Evolutionary conservation across 2,113 vertebrate species (phyloP).

Genomic region (Neotragus pygmaeus): DNA sequence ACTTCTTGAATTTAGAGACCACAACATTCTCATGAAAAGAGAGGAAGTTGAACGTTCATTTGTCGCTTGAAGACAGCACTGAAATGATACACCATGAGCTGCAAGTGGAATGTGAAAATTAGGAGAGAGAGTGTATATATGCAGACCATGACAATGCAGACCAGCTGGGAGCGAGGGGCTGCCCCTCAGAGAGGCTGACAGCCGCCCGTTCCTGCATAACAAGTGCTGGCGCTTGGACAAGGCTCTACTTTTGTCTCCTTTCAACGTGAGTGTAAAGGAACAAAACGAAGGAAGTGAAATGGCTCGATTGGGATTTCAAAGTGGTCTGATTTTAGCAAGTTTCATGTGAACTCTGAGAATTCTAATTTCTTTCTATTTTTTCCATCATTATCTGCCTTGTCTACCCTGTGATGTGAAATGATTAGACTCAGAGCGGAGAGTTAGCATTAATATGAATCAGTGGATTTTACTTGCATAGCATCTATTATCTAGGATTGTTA

Average conservation of each 20-base stretch:
- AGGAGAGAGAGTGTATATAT: neutral
- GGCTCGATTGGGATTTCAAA: neutral
- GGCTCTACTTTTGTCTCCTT: neutral
- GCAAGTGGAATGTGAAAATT: neutral
- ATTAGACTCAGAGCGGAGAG: neutral
- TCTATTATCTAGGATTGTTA: neutral
- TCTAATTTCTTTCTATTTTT: neutral
- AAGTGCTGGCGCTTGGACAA: neutral
- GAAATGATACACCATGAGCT: neutral
- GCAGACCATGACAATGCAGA: neutral
- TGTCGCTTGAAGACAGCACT: constrained; percentile 11
- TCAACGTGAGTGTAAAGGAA: neutral
- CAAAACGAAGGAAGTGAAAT: neutral
- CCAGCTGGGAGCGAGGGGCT: neutral
- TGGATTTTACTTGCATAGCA: neutral
- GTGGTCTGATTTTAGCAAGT: neutral
- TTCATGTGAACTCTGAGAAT: neutral
- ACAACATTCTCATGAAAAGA: neutral
- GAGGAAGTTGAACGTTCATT: neutral
- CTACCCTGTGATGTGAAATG: neutral
- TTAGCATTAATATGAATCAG: neutral
- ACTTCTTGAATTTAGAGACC: neutral
- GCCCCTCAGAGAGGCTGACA: neutral
- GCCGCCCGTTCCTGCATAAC: neutral
- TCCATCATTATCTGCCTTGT: neutral